These are phyloP conservation scores for Selene dorsalis DNA, from an alignment of 2,797 vertebrate genomes.

Conservation along the genomic window DNA sequence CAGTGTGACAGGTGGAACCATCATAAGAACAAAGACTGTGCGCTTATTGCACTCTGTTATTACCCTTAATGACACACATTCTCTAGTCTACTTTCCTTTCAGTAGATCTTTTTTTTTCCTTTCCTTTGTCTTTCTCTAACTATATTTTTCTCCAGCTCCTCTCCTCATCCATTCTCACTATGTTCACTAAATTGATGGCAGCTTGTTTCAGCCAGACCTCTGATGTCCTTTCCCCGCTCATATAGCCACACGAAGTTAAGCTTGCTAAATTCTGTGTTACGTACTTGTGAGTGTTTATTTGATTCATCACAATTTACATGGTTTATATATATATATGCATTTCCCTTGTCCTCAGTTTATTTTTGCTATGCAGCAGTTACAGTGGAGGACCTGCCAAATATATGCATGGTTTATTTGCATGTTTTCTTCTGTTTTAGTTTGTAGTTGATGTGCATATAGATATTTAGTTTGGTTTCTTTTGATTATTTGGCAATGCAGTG, in stretches of 20 bases:
- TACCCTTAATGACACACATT: conserved; percentile 7
- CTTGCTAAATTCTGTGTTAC: background rate
- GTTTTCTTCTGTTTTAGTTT: too few species aligned
- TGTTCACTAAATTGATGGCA: background rate
- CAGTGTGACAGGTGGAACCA: conserved; percentile 1
- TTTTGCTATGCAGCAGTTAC: too few species aligned
- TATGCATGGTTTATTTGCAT: too few species aligned
- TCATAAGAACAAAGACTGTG: background rate
- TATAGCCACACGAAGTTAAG: background rate
- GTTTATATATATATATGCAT: too few species aligned
- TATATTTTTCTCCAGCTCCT: background rate
- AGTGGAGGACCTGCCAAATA: too few species aligned
- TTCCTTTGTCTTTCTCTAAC: background rate
- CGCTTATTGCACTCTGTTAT: conserved; percentile 5
- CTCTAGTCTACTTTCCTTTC: background rate
- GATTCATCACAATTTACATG: too few species aligned
- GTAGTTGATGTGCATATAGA: too few species aligned
- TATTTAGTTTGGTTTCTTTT: too few species aligned
- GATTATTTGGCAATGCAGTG: too few species aligned
- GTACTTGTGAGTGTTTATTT: too few species aligned
- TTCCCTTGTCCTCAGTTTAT: too few species aligned
- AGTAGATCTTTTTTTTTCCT: background rate
- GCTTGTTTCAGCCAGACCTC: conserved; percentile 7
- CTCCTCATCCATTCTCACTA: background rate
- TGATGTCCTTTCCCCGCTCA: background rate